These are phyloP conservation scores for Leucopsar rothschildi DNA, from an alignment of 2,113 vertebrate species.

Conservation along the genomic window DNA sequence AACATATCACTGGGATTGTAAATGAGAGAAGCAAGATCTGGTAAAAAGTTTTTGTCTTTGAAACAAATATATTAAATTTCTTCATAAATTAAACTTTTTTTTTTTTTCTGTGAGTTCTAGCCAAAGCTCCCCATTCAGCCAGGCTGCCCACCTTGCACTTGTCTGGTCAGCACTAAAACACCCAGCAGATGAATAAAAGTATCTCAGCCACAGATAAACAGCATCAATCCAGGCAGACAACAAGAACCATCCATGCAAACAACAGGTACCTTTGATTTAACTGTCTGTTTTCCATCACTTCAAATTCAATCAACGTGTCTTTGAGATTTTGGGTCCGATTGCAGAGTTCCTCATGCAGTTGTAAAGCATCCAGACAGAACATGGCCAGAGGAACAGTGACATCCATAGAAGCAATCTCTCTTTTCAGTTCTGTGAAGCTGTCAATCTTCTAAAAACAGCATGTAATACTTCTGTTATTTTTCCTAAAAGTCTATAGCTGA, in stretches of 20 bases:
- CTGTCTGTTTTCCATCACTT: slow-evolving; percentile 80
- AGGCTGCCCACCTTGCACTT: background rate
- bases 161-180: background rate
- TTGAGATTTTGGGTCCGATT: slow-evolving; percentile 74
- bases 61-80: background rate
- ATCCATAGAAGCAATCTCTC: slow-evolving; percentile 80
- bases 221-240: background rate
- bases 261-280: slow-evolving; percentile 79
- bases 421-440: slow-evolving; percentile 69
- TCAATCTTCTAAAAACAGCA: slow-evolving; percentile 77
- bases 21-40: background rate
- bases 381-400: slow-evolving; percentile 82
- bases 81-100: background rate
- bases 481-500: background rate
- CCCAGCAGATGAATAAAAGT: background rate
- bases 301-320: slow-evolving; percentile 75
- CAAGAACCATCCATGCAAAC: background rate
- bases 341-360: slow-evolving; percentile 83
- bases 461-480: background rate
- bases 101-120: background rate
- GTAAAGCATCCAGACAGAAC: slow-evolving; percentile 83
- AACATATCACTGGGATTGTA: background rate
- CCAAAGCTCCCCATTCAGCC: background rate
- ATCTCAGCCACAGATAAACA: background rate
- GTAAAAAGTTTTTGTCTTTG: background rate